Percentiles rank a stretch among this genome's conserved stretches.
Evolutionary conservation across 2,888 invertebrate genomes (phyloP).

Genomic region (Hemithea aestivaria): DNA sequence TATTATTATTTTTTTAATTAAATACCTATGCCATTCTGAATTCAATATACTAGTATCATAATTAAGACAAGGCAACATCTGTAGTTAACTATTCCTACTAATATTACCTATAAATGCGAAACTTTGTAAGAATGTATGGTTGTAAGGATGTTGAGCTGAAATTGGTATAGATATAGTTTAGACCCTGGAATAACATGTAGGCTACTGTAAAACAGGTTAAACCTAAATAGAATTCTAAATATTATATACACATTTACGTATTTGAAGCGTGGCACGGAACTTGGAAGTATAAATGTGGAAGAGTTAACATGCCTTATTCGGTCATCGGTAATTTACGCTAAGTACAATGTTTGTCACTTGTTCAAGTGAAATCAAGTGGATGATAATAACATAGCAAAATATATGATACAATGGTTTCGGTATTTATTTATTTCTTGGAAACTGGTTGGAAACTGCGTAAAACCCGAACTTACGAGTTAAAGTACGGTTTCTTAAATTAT

Average conservation of each 20-base stretch:
- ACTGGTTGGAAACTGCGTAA: constrained; percentile 20
- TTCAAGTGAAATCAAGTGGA: constrained; percentile 27
- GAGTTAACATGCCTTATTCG: constrained; percentile 21
- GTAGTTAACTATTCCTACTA: too few relatives aligned
- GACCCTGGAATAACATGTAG: too few relatives aligned
- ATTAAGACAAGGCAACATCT: too few relatives aligned
- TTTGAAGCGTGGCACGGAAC: background rate
- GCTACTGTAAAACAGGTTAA: too few relatives aligned
- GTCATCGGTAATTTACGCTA: constrained; percentile 18
- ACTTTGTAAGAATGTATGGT: too few relatives aligned
- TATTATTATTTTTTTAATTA: too few relatives aligned
- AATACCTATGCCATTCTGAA: too few relatives aligned
- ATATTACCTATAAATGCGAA: too few relatives aligned
- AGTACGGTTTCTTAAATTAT: background rate
- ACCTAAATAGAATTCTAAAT: too few relatives aligned
- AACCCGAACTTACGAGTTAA: constrained; percentile 1
- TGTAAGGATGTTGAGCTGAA: too few relatives aligned
- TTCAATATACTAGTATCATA: too few relatives aligned
- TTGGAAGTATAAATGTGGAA: constrained; percentile 4
- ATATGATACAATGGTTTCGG: constrained; percentile 37
- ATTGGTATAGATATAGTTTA: too few relatives aligned
- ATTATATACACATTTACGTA: background rate
- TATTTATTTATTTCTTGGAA: constrained; percentile 30
- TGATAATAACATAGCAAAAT: constrained; percentile 41
- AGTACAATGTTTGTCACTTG: constrained; percentile 28